Evolutionary conservation across 1,140 invertebrate genomes (phyloP).

Genomic region (Drosophila kurseongensis): DNA sequence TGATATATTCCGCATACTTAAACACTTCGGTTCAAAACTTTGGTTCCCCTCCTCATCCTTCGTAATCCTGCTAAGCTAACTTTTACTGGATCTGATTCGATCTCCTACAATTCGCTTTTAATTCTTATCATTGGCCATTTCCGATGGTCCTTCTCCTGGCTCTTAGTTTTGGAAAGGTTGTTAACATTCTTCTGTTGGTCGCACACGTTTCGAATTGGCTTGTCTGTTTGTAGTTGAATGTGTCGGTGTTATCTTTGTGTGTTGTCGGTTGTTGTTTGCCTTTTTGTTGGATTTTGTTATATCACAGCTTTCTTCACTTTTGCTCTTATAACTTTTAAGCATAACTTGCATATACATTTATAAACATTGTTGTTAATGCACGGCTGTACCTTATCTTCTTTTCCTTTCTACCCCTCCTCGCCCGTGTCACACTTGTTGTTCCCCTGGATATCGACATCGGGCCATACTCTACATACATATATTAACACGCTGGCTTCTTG

Average conservation of each 20-base stretch:
- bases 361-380: constrained; percentile 62
- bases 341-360: constrained; percentile 77
- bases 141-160: constrained; percentile 11
- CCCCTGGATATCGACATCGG: constrained; percentile 25
- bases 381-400: constrained; percentile 30
- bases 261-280: constrained; percentile 45
- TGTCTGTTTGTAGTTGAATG: constrained; percentile 39
- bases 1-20: constrained; percentile 22
- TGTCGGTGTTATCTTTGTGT: constrained; percentile 48
- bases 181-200: constrained; percentile 71
- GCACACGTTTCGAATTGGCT: constrained; percentile 79
- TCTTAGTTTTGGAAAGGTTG: constrained; percentile 50
- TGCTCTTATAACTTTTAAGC: constrained; percentile 76
- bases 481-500: constrained; percentile 40
- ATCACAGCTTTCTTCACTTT: constrained; percentile 77
- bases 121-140: constrained; percentile 18
- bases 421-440: constrained; percentile 17
- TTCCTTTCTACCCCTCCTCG: background rate
- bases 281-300: constrained; percentile 50
- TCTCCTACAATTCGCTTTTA: constrained; percentile 11
- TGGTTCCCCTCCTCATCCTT: constrained; percentile 32
- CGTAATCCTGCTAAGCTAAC: constrained; percentile 55
- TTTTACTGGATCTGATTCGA: constrained; percentile 36
- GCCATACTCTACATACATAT: constrained; percentile 34
- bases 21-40: constrained; percentile 19